These are phyloP conservation scores for Bradypodion pumilum DNA, from an alignment of 2,797 vertebrate genomes.

Conservation along the genomic window DNA sequence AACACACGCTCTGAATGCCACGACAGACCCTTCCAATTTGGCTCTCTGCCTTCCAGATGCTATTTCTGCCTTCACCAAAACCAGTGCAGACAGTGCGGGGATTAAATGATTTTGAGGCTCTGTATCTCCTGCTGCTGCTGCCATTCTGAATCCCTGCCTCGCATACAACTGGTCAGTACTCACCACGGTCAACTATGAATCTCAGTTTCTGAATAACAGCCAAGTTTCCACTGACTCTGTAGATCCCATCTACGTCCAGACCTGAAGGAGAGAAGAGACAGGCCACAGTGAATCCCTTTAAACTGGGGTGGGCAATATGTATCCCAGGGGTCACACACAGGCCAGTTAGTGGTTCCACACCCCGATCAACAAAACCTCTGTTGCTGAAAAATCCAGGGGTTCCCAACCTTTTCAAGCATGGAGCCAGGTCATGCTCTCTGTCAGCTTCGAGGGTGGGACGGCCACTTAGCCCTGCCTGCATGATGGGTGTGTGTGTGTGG, in stretches of 20 bases:
- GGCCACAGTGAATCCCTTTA: background rate
- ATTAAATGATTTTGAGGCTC: background rate
- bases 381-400: no score
- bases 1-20: background rate
- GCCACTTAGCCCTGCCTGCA: no score
- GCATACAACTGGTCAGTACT: constrained; percentile 43
- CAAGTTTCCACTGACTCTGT: constrained; percentile 91
- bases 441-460: no score
- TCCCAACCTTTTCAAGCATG: no score
- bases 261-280: constrained; percentile 71
- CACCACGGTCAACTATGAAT: constrained; percentile 91
- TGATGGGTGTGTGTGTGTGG: no score
- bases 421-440: no score
- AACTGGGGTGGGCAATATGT: background rate
- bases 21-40: background rate
- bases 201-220: constrained; percentile 92
- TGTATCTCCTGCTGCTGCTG: background rate
- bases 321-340: background rate
- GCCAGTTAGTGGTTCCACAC: no score
- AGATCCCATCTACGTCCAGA: constrained; percentile 89
- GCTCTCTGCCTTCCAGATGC: background rate
- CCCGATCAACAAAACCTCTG: no score
- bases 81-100: background rate
- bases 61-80: background rate
- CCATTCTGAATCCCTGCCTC: no score